Evolutionary conservation across 2,797 vertebrate genomes (phyloP).

Genomic region (Crocidura indochinensis): DNA sequence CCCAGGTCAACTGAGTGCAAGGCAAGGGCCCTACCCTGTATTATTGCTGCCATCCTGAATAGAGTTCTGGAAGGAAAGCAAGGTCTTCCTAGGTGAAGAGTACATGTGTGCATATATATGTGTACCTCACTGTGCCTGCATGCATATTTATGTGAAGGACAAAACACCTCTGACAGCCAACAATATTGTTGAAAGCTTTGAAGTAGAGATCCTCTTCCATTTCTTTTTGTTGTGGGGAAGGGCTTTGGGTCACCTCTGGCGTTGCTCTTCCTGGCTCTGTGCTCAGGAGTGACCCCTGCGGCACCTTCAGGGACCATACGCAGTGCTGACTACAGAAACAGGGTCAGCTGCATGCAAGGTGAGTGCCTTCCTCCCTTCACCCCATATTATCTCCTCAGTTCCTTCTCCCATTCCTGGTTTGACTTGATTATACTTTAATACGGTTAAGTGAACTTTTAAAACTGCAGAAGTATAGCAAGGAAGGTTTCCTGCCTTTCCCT

Average conservation of each 20-base stretch:
- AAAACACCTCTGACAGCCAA: neutral
- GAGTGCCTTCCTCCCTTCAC: too few relatives aligned
- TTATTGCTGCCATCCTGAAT: neutral
- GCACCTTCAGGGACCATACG: too few relatives aligned
- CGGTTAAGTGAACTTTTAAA: constrained; percentile 12
- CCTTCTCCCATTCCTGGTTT: neutral
- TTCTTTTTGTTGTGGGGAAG: neutral
- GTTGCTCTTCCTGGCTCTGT: too few relatives aligned
- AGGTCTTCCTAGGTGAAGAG: neutral
- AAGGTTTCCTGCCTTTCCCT: neutral
- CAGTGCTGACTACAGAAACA: too few relatives aligned
- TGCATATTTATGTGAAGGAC: neutral
- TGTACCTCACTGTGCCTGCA: neutral
- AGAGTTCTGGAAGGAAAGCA: constrained; percentile 8
- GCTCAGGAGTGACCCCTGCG: too few relatives aligned
- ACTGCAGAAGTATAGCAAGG: neutral
- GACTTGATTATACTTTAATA: neutral
- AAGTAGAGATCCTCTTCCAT: neutral
- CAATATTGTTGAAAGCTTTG: neutral
- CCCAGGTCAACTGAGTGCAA: too few relatives aligned
- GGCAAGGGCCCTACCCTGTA: too few relatives aligned
- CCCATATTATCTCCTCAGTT: too few relatives aligned
- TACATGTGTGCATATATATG: neutral
- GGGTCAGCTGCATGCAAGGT: too few relatives aligned
- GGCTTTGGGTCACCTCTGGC: too few relatives aligned